Evolutionary conservation across 2,113 vertebrate species (phyloP), one percentile per base, ranked within the genome.

Genomic region (Triplophysa rosa): DNA sequence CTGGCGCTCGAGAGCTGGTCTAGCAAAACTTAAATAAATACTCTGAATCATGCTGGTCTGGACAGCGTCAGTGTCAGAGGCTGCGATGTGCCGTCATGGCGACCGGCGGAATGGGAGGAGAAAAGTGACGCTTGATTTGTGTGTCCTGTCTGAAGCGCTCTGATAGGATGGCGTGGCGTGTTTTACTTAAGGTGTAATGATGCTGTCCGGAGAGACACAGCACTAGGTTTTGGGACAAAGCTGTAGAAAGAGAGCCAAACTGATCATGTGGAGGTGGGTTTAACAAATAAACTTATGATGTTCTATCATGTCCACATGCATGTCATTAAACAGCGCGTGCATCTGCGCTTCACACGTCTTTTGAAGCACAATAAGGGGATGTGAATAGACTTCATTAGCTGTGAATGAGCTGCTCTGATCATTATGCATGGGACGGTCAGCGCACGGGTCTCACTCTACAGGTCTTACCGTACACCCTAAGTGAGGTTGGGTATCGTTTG

Each of bases 371-470:
- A 77, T 56, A 56, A 24, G 62, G 29, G 56, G 26, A 70, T 75
- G 69, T 75, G 52, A 78, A 80, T 78, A 61, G 24, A 67, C 69
- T 52, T 78, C 79, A 85, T 85, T 79, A 82, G 33, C 49, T 29
- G 33, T 73, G 78, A 54, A 58, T 21, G 42, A 61, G 59, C 64
- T 7, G 33, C 17, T 26, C 75, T 73, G 81, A 83, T 83, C 64
- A 79, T 83, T 85, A 85, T 85, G 77, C 67, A 85, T 75, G 68
- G 80, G 47, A 68, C 72, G 40, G 59, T 61, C 33, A 11, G 58
- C 67, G 33, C 8, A 47, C 11, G 11, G 10, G 13, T 47, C 11
- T 47, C 45, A 47, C 45, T 13, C 2, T 13, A 47, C 9, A 13
- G 45, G 45, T 47, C 45, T 47, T 13, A 47, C 11, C 2, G 9